Conservation (phyloP, 2,113 vertebrate genomes). For the Forbesichthys agassizii region DNA sequence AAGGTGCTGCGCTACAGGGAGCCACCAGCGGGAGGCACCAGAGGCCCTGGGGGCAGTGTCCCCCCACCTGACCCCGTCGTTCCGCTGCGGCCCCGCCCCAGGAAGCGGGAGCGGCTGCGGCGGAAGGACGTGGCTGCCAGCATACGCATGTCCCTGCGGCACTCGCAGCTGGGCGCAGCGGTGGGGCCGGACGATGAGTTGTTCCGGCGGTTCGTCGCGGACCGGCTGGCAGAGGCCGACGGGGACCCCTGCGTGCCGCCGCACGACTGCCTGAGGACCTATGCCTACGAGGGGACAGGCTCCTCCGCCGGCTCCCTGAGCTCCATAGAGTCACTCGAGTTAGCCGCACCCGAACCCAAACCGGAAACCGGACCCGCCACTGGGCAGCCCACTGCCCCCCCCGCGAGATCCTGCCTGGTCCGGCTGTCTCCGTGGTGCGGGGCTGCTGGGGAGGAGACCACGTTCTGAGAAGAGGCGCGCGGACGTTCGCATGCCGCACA, state of each 20-base stretch:
- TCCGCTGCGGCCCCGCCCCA: conserved; percentile 73
- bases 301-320: conserved; percentile 88
- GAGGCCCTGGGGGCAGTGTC: conserved; percentile 22
- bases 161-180: conserved; percentile 75
- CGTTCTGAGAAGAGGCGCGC: conserved; percentile 56
- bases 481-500: background rate
- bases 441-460: conserved; percentile 59
- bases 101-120: conserved; percentile 56
- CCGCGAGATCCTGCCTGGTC: conserved; percentile 72
- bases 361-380: conserved; percentile 50
- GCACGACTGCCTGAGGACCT: conserved; percentile 85
- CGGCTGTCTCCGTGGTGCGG: conserved; percentile 76
- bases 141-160: conserved; percentile 82
- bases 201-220: conserved; percentile 87
- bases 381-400: conserved; percentile 51
- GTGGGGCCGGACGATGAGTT: conserved; percentile 85
- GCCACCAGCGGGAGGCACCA: conserved; percentile 50
- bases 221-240: conserved; percentile 87
- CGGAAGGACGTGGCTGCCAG: conserved; percentile 70
- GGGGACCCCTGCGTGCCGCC: conserved; percentile 81
- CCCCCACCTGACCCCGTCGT: conserved; percentile 54
- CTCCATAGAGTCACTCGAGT: conserved; percentile 78
- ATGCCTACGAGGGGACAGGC: conserved; percentile 85
- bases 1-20: conserved; percentile 85
- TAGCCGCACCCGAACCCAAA: conserved; percentile 37